phyloP scores from a whole-genome alignment of 2,797 vertebrate species.

The Otolemur crassicaudatus region DNA sequence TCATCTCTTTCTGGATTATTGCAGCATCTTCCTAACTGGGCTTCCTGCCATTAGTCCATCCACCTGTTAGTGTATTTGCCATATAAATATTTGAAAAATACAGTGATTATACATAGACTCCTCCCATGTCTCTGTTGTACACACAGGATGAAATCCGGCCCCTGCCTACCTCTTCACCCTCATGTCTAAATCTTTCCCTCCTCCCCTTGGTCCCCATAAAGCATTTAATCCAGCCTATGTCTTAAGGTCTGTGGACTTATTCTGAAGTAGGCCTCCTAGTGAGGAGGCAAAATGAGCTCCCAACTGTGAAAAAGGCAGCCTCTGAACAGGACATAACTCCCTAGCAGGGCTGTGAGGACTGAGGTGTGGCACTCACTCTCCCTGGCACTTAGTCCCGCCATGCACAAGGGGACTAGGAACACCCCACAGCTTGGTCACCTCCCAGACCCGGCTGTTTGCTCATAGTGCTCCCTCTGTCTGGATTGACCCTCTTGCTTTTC shows the following conservation, averaged over 20 bases:
- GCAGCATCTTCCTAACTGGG: not conserved
- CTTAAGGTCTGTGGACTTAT: not conserved
- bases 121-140: not conserved
- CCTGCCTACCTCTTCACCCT: not conserved
- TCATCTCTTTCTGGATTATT: not conserved
- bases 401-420: fast-evolving
- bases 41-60: not conserved
- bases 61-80: not conserved
- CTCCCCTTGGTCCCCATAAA: not conserved
- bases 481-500: not conserved
- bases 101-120: not conserved
- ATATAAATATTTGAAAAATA: not conserved
- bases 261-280: not conserved
- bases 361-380: fast-evolving
- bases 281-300: no score
- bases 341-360: fast-evolving
- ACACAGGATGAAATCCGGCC: not conserved
- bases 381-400: fast-evolving
- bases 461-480: no score
- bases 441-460: not conserved
- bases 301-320: not conserved
- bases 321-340: not conserved
- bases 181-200: not conserved
- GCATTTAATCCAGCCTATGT: not conserved
- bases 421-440: fast-evolving